Base-by-base conservation (phyloP, 2,888 invertebrate genomes). In the Mythimna pallens region DNA sequence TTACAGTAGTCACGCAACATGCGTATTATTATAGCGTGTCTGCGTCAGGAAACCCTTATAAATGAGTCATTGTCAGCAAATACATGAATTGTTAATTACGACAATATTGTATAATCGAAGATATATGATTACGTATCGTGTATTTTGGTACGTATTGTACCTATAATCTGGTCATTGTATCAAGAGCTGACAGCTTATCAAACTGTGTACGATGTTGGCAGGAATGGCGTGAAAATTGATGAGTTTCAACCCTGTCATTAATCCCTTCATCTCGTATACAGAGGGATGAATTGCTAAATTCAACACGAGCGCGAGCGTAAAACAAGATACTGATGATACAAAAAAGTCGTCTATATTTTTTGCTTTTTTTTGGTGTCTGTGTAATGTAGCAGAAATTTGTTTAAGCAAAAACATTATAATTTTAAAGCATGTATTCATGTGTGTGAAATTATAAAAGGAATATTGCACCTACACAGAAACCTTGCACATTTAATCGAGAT, bases 161-260 rank as follows among this genome's bases (percentile, higher is more conserved):
- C 36, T 66, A 14, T 71, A 68, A 67, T 77, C 58, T 65, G 30
- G 30, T 54, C 25, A 72, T 79, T 64, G 65, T 67, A 57, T 78
- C 65, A 57, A 34, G 52, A 43, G 36, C 66, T 64, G 65, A 67
- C 76, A 64, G 78, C 20, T 58, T 81, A 64, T 66, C 30, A 65
- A 25, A 68, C 64, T 22, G 58, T 47, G n/a, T 66, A 30, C 63
- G 68, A 73, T 66, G 54, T 65, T 54, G 65, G 40, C 65, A 55
- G 65, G 62, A 65, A 52, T 78, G 61, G 63, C 82, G 68, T 73
- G 65, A 64, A 69, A 82, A 80, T 80, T 80, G 78, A 80, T 80
- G 78, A 80, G 80, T 59, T 82, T 82, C 58, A 73, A 65, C 78
- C 78, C 82, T 82, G 62, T 78, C 82, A 82, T 80, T 68, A 65